These are phyloP conservation scores for Poecilia velifera DNA, from an alignment of 2,797 vertebrate species.

Conservation along the genomic window DNA sequence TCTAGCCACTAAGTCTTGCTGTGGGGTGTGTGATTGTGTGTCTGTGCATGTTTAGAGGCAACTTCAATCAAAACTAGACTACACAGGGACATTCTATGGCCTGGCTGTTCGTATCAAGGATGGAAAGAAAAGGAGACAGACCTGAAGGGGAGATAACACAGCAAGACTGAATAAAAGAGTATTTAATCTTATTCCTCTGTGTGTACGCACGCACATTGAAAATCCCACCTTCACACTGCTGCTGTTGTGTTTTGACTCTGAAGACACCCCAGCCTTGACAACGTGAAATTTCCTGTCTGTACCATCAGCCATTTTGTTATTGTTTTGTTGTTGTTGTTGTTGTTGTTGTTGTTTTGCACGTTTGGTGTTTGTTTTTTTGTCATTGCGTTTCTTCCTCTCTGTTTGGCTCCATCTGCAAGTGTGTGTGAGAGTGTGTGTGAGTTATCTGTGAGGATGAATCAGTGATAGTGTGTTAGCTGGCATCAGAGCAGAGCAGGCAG, in stretches of 20 bases:
- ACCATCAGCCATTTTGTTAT: constrained; percentile 48
- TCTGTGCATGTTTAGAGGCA: constrained; percentile 2
- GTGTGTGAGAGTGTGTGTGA: constrained; percentile 19
- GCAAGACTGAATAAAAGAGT: constrained; percentile 54
- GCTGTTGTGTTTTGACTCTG: constrained; percentile 81
- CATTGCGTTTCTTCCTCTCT: constrained; percentile 26
- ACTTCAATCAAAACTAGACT: constrained; percentile 68
- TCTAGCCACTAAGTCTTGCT: constrained; percentile 45
- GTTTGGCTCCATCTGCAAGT: constrained; percentile 32
- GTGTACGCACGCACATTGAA: constrained; percentile 48
- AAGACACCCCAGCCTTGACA: constrained; percentile 64
- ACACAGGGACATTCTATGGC: constrained; percentile 72
- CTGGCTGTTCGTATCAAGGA: constrained; percentile 52
- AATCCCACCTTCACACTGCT: constrained; percentile 47
- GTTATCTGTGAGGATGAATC: constrained; percentile 61
- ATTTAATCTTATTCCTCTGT: constrained; percentile 54
- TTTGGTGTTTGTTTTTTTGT: constrained; percentile 39
- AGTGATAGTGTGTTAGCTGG: constrained; percentile 68
- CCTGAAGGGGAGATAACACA: constrained; percentile 66
- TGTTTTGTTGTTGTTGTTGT: constrained; percentile 58
- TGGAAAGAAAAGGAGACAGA: constrained; percentile 68
- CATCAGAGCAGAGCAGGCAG: constrained; percentile 57
- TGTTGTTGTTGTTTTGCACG: constrained; percentile 50
- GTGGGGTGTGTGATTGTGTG: constrained; percentile 27
- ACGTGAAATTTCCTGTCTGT: constrained; percentile 45